Conservation (phyloP, 1,140 invertebrate genomes). For the Pogonomyrmex barbatus region DNA sequence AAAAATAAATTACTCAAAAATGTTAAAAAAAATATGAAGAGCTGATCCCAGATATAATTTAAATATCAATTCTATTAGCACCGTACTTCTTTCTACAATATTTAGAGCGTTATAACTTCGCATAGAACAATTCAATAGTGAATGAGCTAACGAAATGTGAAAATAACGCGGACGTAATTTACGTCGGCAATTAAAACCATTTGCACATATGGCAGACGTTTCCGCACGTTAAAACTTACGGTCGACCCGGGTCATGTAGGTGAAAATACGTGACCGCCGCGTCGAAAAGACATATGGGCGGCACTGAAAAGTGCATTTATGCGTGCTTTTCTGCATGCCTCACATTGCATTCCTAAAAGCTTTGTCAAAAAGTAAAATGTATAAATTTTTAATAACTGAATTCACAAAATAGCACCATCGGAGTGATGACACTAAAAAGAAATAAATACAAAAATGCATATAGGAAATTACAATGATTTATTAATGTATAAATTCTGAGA, state of each 20-base stretch:
- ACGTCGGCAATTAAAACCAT: slow-evolving; percentile 39
- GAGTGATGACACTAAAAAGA: neutral
- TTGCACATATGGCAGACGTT: slow-evolving; percentile 26
- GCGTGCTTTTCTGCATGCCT: neutral
- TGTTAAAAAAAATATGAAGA: neutral
- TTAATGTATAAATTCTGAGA: neutral
- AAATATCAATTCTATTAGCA: neutral
- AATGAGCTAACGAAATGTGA: neutral
- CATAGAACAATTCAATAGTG: neutral
- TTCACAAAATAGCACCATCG: neutral
- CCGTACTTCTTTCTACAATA: neutral
- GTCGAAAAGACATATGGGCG: neutral
- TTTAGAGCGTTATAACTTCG: neutral
- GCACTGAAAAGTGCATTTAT: slow-evolving; percentile 24
- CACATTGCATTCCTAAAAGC: neutral
- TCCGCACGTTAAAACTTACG: slow-evolving; percentile 11
- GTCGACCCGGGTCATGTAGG: neutral
- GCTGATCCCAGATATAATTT: neutral
- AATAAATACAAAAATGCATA: neutral
- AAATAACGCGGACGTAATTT: slow-evolving; percentile 43
- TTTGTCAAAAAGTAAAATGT: neutral
- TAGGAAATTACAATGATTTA: neutral
- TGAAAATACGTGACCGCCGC: slow-evolving; percentile 46
- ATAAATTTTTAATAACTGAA: slow-evolving; percentile 11
- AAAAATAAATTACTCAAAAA: neutral